phyloP scores from a whole-genome alignment of 2,888 invertebrate species.

The Tetrapedia diversipes region DNA sequence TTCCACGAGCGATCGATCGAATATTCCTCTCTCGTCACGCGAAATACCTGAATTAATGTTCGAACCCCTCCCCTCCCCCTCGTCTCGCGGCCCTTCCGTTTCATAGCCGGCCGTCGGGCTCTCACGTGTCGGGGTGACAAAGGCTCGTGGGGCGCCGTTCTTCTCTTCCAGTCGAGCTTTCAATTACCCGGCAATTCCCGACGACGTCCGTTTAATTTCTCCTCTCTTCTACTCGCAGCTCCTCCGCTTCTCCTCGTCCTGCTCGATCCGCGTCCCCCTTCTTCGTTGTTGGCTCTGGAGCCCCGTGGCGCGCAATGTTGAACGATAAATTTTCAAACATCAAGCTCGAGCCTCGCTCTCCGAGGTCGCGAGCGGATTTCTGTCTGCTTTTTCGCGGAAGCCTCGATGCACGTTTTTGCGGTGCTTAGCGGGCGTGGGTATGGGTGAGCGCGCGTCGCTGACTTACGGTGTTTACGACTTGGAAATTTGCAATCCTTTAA shows the following conservation, averaged over 20 bases:
- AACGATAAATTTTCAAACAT: constrained; percentile 61
- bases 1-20: constrained; percentile 42
- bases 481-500: too few species aligned
- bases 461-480: too few species aligned
- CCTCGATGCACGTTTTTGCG: neutral
- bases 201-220: constrained; percentile 75
- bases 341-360: constrained; percentile 34
- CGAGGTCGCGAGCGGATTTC: constrained; percentile 20
- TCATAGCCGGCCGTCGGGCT: constrained; percentile 65
- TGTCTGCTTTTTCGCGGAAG: neutral
- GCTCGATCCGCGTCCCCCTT: neutral
- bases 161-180: constrained; percentile 73
- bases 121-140: constrained; percentile 67
- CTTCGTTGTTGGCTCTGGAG: neutral
- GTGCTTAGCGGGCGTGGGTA: neutral
- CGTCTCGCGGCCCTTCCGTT: constrained; percentile 51
- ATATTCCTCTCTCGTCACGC: constrained; percentile 58
- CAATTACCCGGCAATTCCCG: constrained; percentile 78
- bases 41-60: constrained; percentile 69
- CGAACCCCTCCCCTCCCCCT: constrained; percentile 43
- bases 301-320: constrained; percentile 38
- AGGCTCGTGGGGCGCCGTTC: constrained; percentile 68
- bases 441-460: neutral
- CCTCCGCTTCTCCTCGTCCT: constrained; percentile 7
- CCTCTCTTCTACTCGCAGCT: constrained; percentile 44